Evolutionary conservation across 2,888 invertebrate species (phyloP).

Genomic region (Protonemura montana): DNA sequence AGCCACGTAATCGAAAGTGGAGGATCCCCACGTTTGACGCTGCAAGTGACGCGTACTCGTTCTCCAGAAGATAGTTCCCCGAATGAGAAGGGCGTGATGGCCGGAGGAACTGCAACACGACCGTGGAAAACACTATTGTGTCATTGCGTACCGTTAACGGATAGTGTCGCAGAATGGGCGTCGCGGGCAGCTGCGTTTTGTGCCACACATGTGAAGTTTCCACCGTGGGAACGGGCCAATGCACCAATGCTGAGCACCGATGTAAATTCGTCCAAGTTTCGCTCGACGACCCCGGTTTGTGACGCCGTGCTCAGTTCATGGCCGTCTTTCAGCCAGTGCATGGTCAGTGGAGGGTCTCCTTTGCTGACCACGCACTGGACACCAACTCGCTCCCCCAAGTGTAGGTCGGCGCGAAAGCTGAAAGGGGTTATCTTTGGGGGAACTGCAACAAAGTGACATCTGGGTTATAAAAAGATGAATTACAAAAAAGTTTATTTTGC

Average conservation of each 20-base stretch:
- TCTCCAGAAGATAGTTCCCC: constrained; percentile 62
- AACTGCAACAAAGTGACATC: constrained; percentile 50
- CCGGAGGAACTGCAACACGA: constrained; percentile 57
- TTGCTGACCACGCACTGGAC: constrained; percentile 60
- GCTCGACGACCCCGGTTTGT: constrained; percentile 51
- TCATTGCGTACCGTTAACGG: constrained; percentile 60
- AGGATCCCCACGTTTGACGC: constrained; percentile 56
- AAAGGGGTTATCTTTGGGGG: constrained; percentile 52
- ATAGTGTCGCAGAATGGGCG: constrained; percentile 60
- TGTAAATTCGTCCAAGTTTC: constrained; percentile 55
- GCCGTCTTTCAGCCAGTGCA: constrained; percentile 64
- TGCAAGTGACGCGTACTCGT: constrained; percentile 58
- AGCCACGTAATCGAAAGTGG: constrained; percentile 57
- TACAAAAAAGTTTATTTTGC: no score
- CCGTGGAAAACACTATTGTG: neutral
- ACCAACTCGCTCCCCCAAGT: constrained; percentile 55
- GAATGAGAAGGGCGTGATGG: constrained; percentile 63
- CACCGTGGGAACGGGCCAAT: constrained; percentile 62
- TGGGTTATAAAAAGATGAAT: no score
- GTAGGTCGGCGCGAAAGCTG: constrained; percentile 51
- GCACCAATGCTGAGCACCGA: constrained; percentile 61
- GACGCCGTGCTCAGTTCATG: constrained; percentile 59
- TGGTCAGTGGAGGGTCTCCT: constrained; percentile 60
- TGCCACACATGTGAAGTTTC: constrained; percentile 64
- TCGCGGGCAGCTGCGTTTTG: constrained; percentile 61